Evolutionary conservation across 2,888 invertebrate species (phyloP).

Genomic region (Synanthedon andrenaeformis): DNA sequence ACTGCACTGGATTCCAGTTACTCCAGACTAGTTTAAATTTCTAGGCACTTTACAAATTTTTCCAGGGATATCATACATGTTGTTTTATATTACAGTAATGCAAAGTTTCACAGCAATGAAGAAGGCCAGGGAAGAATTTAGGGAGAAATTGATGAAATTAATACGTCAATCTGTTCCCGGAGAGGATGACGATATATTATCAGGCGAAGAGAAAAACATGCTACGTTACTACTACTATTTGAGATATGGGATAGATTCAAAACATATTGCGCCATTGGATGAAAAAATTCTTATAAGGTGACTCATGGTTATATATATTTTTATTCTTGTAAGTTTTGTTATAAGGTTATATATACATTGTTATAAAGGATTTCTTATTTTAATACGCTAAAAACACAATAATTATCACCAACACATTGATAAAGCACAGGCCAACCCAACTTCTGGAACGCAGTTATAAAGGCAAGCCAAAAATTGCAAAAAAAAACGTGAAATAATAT

Average conservation of each 20-base stretch:
- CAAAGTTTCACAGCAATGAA: slow-evolving; percentile 77
- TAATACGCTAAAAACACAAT: too few species aligned
- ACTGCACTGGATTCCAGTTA: too few species aligned
- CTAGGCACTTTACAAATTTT: too few species aligned
- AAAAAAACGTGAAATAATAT: too few species aligned
- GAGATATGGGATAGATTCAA: slow-evolving; percentile 89
- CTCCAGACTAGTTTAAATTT: too few species aligned
- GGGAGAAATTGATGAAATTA: slow-evolving; percentile 80
- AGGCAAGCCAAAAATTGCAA: too few species aligned
- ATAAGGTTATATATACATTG: too few species aligned
- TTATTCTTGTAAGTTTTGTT: background rate
- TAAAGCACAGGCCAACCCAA: too few species aligned
- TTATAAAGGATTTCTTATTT: too few species aligned
- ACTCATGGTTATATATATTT: background rate
- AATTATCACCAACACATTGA: too few species aligned
- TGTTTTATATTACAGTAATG: slow-evolving; percentile 51
- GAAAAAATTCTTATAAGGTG: slow-evolving; percentile 76
- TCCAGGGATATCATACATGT: too few species aligned
- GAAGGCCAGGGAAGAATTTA: slow-evolving; percentile 84
- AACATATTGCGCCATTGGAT: slow-evolving; percentile 88
- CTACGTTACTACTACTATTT: slow-evolving; percentile 91
- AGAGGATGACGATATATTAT: slow-evolving; percentile 60
- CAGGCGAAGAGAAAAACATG: slow-evolving; percentile 75
- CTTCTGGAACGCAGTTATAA: too few species aligned
- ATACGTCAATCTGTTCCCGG: slow-evolving; percentile 72